Base-by-base conservation (phyloP, 2,888 invertebrate genomes). In the Temnothorax unifasciatus region DNA sequence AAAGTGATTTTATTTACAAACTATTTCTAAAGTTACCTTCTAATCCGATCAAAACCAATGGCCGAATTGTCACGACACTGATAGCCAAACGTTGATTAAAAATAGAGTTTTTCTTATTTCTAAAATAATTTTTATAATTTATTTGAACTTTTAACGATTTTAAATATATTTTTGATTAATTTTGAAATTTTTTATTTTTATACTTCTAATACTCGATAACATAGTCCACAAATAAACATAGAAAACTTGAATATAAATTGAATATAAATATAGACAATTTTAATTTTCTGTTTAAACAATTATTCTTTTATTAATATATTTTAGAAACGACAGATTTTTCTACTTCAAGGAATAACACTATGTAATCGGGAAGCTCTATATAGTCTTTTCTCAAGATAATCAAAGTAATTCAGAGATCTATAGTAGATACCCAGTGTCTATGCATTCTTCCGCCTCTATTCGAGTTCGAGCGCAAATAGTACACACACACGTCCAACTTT, bases 401-500 rank as follows among this genome's bases (percentile, higher is more conserved):
- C 44, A 29, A 29, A 66, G 52, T 66, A 77, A 66, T 61, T n/a
- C 15, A 34, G 47, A 47, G n/a, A 50, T 66, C 41, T 44, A 1
- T 13, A 25, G n/a, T 41, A 50, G 34, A 64, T 52, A 75, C 0
- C 13, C 25, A 38, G n/a, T 29, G 18, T 41, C 41, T 3, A 29
- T 29, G 41, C 38, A 21, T 59, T 77, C 52, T 57, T 44, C 41
- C 9, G 13, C 2, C 8, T 47, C 59, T 38, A 38, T 21, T 13
- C 25, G 61, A 61, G 59, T 81, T 71, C 5, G 13, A 3, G 52
- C 64, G 52, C 64, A 76, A 76, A 64, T 15, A 76, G 50, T 21
- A 50, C 47, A 38, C 38, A 74, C 9, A 15, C 57, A 44, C 57
- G 21, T 21, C 0, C 38, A 59, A 73, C 47, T 73, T 73, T 81